A percentile compares a stretch with the other conserved stretches of the same genome.
These are phyloP conservation scores for Ranitomeya variabilis DNA, from an alignment of 2,113 vertebrate genomes.

Conservation along the genomic window DNA sequence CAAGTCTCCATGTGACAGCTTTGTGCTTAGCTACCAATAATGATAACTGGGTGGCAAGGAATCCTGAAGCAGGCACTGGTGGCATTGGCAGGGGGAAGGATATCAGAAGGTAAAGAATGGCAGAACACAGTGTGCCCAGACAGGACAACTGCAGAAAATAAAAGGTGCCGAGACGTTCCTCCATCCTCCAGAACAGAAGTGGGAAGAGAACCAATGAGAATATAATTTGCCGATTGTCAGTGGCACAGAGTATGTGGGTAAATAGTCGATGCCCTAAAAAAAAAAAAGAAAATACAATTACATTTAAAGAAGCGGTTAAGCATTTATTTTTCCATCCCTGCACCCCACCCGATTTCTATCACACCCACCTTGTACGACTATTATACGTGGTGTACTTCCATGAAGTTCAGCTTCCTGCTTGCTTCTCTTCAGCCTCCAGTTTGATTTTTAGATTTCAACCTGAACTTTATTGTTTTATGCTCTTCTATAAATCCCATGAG, in stretches of 20 bases:
- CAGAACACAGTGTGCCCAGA: constrained; percentile 69
- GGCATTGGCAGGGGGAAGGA: constrained; percentile 69
- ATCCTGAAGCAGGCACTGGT: constrained; percentile 74
- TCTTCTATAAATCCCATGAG: no score
- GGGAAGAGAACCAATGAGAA: constrained; percentile 74
- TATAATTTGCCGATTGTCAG: constrained; percentile 73
- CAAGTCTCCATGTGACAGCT: constrained; percentile 62
- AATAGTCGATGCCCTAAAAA: constrained; percentile 72
- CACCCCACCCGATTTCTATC: no score
- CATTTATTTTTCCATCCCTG: no score
- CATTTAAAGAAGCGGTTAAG: no score
- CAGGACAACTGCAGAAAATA: constrained; percentile 74
- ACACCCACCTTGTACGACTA: no score
- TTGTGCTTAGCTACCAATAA: constrained; percentile 77
- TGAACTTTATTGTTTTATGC: no score
- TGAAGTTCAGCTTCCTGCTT: no score
- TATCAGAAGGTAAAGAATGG: constrained; percentile 76
- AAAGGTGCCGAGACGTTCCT: constrained; percentile 77
- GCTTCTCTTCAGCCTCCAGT: no score
- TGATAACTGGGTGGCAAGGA: constrained; percentile 78
- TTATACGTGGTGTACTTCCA: no score
- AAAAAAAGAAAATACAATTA: neutral
- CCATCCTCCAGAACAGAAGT: constrained; percentile 73
- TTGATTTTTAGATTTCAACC: no score
- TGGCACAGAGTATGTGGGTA: constrained; percentile 78